These are phyloP conservation scores for Cryptoblepharus egeriae DNA, from an alignment of 2,797 vertebrate genomes.

Conservation along the genomic window DNA sequence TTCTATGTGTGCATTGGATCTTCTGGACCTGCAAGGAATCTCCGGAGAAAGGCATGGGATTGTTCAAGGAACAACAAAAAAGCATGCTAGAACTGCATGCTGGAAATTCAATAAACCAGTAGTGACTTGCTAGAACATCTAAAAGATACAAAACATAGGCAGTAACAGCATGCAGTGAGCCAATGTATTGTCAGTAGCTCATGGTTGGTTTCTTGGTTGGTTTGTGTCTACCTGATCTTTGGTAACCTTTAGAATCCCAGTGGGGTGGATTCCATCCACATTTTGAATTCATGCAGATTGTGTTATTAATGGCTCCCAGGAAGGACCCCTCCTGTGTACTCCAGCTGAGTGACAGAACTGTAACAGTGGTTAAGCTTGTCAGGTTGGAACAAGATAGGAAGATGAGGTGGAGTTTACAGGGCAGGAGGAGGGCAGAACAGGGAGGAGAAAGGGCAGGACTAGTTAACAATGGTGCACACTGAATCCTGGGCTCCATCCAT, in stretches of 20 bases:
- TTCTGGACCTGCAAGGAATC: background rate
- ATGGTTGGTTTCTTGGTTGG: background rate
- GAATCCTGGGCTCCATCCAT: too few relatives aligned
- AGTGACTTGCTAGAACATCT: background rate
- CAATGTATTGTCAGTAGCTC: background rate
- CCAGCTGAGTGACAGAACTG: too few relatives aligned
- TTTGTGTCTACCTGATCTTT: background rate
- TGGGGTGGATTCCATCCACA: too few relatives aligned
- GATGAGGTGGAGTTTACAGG: too few relatives aligned
- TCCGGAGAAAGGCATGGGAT: background rate
- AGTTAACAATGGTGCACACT: too few relatives aligned
- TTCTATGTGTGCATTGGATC: background rate
- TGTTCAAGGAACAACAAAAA: background rate
- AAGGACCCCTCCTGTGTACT: too few relatives aligned
- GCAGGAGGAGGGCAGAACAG: too few relatives aligned
- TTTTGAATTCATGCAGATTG: too few relatives aligned
- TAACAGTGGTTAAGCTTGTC: too few relatives aligned
- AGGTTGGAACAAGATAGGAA: too few relatives aligned
- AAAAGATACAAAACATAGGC: background rate
- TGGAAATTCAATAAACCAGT: background rate
- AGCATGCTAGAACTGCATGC: background rate
- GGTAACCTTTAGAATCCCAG: background rate
- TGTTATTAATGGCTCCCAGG: too few relatives aligned
- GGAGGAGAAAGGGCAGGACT: too few relatives aligned
- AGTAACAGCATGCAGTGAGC: background rate